phyloP scores from a whole-genome alignment of 1,140 invertebrate genomes.

The Coenobita brevimanus region DNA sequence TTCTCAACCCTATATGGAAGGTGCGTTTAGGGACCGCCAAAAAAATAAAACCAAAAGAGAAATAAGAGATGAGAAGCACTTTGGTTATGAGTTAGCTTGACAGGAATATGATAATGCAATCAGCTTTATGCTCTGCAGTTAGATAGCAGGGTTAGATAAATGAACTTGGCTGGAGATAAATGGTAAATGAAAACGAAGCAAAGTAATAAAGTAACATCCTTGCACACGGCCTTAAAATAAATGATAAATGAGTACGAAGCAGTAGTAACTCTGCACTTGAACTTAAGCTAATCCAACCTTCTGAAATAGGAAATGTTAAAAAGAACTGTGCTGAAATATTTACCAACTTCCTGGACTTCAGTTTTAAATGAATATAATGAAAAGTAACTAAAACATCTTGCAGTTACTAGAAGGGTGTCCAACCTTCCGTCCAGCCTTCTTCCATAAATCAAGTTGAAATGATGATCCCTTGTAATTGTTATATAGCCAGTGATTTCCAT shows the following conservation, averaged over 20 bases:
- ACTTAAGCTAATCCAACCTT: background rate
- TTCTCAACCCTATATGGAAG: constrained; percentile 48
- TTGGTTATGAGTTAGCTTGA: constrained; percentile 31
- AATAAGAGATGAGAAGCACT: background rate
- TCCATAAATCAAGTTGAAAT: too few relatives aligned
- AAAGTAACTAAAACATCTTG: too few relatives aligned
- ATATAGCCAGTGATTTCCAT: too few relatives aligned
- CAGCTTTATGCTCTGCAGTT: background rate
- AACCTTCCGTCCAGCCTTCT: too few relatives aligned
- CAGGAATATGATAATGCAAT: background rate
- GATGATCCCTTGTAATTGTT: too few relatives aligned
- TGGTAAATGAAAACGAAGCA: background rate
- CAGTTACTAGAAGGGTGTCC: too few relatives aligned
- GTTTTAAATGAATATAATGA: background rate
- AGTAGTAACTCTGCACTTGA: background rate
- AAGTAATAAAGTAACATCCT: background rate
- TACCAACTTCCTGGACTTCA: background rate
- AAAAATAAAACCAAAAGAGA: constrained; percentile 6
- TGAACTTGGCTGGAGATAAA: background rate
- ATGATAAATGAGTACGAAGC: too few relatives aligned
- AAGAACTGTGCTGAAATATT: background rate
- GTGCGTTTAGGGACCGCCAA: constrained; percentile 12
- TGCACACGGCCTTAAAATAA: background rate
- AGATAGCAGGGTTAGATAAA: constrained; percentile 26
- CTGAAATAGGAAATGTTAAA: background rate